phyloP scores from a whole-genome alignment of 2,888 invertebrate genomes.

The Synanthedon andrenaeformis region DNA sequence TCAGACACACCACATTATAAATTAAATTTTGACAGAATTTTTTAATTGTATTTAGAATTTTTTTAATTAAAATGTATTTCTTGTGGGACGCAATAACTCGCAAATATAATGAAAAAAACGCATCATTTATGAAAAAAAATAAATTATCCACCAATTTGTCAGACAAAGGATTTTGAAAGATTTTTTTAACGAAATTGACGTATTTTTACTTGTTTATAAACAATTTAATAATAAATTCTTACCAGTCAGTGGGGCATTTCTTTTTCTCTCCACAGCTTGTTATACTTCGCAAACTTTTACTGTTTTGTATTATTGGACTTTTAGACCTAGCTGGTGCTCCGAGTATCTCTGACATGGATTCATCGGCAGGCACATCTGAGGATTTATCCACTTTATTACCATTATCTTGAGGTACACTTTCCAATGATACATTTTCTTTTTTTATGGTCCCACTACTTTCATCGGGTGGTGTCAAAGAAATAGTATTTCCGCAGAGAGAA shows the following conservation, averaged over 20 bases:
- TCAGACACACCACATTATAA: too few species aligned
- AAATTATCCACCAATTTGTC: too few species aligned
- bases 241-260: constrained; percentile 48
- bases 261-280: constrained; percentile 36
- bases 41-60: too few species aligned
- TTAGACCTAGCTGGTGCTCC: constrained; percentile 43
- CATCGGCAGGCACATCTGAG: constrained; percentile 17
- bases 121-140: too few species aligned
- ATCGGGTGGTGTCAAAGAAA: constrained; percentile 8
- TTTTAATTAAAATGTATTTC: too few species aligned
- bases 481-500: constrained; percentile 32
- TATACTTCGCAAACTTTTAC: constrained; percentile 23
- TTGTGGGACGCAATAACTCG: too few species aligned
- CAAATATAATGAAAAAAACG: too few species aligned
- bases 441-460: constrained; percentile 7
- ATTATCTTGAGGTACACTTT: constrained; percentile 26
- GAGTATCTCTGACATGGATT: constrained; percentile 45
- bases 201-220: too few species aligned
- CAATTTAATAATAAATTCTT: constrained; percentile 7
- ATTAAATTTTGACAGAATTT: too few species aligned
- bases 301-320: constrained; percentile 44
- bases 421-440: constrained; percentile 18
- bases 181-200: too few species aligned
- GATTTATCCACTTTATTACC: constrained; percentile 3
- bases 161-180: too few species aligned